A percentile compares a stretch with the other conserved stretches of the same genome.
phyloP scores from a whole-genome alignment of 2,797 vertebrate genomes.

The Amniataba percoides region DNA sequence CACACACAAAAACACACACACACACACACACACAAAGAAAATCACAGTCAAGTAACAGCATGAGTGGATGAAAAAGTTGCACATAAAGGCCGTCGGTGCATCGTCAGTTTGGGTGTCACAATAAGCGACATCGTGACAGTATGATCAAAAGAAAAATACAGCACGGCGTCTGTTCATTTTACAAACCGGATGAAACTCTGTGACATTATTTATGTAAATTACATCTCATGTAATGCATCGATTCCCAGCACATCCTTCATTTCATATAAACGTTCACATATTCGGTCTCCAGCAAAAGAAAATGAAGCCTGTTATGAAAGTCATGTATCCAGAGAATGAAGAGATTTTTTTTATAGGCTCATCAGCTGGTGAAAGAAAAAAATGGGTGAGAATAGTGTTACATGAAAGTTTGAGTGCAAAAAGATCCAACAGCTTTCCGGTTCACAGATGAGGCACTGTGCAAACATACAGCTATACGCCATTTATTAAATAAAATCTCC shows the following conservation, averaged over 20 bases:
- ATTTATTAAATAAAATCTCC: constrained; percentile 17
- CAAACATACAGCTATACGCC: constrained; percentile 33
- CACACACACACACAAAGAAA: not conserved
- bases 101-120: not conserved
- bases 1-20: constrained; percentile 10
- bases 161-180: constrained; percentile 12
- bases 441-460: constrained; percentile 56
- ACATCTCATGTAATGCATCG: constrained; percentile 17
- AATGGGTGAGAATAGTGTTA: not conserved
- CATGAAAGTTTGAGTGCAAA: constrained; percentile 44
- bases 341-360: not conserved
- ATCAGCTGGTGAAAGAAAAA: not conserved
- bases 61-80: not conserved
- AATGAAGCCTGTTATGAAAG: not conserved
- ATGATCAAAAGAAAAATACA: constrained; percentile 47
- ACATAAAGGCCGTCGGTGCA: constrained; percentile 14
- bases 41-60: constrained; percentile 7
- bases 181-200: constrained; percentile 16
- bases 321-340: not conserved
- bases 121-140: not conserved
- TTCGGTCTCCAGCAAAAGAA: not conserved
- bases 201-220: constrained; percentile 4
- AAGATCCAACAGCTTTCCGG: constrained; percentile 12
- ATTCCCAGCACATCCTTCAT: constrained; percentile 32
- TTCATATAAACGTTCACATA: not conserved